Evolutionary conservation across 2,888 invertebrate species (phyloP), one percentile per base, ranked within the genome.

Genomic region (Pseudococcus longispinus): DNA sequence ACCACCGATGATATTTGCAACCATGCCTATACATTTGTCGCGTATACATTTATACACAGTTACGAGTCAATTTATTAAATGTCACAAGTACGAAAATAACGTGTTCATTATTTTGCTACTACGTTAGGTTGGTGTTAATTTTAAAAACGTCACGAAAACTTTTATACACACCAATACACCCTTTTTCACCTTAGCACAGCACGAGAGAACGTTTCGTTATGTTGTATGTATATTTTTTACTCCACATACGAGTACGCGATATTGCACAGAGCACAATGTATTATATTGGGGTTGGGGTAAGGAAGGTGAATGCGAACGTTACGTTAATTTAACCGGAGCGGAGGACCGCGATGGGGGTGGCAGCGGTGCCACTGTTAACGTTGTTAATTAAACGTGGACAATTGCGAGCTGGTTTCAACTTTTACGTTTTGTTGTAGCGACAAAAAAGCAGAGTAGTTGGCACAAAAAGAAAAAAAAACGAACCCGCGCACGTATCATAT

Each of bases 311-410:
- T n/a, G 4, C 55, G 9, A 20, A 26, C 26, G 20, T 11, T 9
- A 65, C 15, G 65, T 65, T 65, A 65, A 65, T 65, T 65, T 26
- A 65, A 65, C 26, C 65, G 11, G 4, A 65, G 15, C 20, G 60
- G 23, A 23, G 60, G 60, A 23, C 60, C 60, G 6, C 9, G 20
- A 11, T 13, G 46, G 46, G 13, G 13, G 13, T 13, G 46, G 46
- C 13, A 46, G 13, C n/a, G n/a, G 55, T 55, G n/a, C 15, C 18
- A n/a, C n/a, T 20, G 18, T 55, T 65, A 65, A 65, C 65, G 65
- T 65, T 65, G 65, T 65, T 65, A 65, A 65, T 65, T 65, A 65
- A 65, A 65, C 65, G 65, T 65, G 26, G 65, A 65, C 65, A 65
- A 65, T 65, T 23, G 26, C 65, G 65, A 65, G 26, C 26, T 23